Evolutionary conservation across 2,797 vertebrate species (phyloP).

Genomic region (Pampus argenteus): DNA sequence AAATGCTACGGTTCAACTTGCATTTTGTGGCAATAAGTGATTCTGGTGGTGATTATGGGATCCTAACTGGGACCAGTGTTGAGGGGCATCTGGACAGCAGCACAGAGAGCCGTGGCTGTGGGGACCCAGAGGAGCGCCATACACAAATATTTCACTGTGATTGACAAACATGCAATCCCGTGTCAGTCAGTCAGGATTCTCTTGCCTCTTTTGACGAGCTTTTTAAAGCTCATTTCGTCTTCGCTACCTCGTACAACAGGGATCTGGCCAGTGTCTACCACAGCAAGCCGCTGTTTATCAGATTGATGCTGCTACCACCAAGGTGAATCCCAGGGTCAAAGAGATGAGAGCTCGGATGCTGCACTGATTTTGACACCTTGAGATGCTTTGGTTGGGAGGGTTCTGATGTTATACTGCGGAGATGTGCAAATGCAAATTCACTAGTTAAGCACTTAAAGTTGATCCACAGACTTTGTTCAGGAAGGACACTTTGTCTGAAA

Average conservation of each 20-base stretch:
- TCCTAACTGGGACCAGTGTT: conserved; percentile 35
- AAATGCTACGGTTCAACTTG: no score
- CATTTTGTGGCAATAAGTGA: no score
- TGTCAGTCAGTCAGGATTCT: conserved; percentile 35
- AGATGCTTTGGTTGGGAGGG: conserved; percentile 35
- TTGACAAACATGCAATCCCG: conserved; percentile 42
- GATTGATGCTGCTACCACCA: conserved; percentile 41
- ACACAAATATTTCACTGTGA: conserved; percentile 38
- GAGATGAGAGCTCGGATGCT: conserved; percentile 48
- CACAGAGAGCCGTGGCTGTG: conserved; percentile 29
- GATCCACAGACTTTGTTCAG: conserved; percentile 36
- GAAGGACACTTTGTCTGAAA: conserved; percentile 36
- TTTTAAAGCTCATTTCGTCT: conserved; percentile 60
- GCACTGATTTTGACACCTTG: not conserved
- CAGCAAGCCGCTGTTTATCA: conserved; percentile 49
- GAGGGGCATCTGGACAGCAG: conserved; percentile 41
- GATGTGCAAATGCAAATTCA: conserved; percentile 28
- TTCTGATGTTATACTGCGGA: no score
- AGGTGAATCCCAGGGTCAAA: conserved; percentile 41
- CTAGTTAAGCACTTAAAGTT: conserved; percentile 26
- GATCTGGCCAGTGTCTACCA: conserved; percentile 46
- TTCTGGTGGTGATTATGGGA: conserved; percentile 24
- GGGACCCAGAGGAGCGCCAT: conserved; percentile 25
- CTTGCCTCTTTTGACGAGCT: conserved; percentile 42
- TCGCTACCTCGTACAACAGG: conserved; percentile 40